phyloP scores from a whole-genome alignment of 2,113 vertebrate species.

The Calonectris borealis region DNA sequence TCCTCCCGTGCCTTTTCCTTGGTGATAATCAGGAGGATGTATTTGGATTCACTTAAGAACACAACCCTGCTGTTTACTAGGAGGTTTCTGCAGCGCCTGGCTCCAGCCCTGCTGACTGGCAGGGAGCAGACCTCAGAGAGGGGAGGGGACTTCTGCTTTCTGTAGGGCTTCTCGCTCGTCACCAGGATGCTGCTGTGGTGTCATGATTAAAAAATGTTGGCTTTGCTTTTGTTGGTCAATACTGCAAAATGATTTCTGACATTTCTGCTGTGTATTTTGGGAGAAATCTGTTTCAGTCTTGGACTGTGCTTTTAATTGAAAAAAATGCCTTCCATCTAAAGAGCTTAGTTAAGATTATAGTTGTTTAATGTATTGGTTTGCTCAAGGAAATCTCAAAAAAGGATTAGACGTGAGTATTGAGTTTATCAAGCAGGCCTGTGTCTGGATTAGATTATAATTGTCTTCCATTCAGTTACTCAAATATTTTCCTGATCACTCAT shows the following conservation, averaged over 20 bases:
- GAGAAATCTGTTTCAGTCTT: neutral
- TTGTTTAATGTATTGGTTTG: neutral
- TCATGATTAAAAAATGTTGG: slow-evolving; percentile 55
- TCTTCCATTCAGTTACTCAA: slow-evolving; percentile 34
- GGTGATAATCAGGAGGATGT: neutral
- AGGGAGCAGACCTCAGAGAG: neutral
- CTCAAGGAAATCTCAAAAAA: neutral
- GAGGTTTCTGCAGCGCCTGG: neutral
- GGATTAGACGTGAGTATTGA: neutral
- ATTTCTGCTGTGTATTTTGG: neutral
- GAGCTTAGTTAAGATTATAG: neutral
- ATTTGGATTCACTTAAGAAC: neutral
- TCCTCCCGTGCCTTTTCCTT: neutral
- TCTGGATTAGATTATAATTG: slow-evolving; percentile 52
- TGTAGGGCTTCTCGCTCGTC: neutral
- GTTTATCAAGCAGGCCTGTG: slow-evolving; percentile 22
- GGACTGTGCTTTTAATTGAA: neutral
- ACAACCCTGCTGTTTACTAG: neutral
- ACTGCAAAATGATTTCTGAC: slow-evolving; percentile 12
- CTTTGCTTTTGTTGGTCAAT: slow-evolving; percentile 29
- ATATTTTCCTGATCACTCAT: slow-evolving; percentile 62
- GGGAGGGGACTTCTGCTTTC: neutral
- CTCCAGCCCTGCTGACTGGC: neutral
- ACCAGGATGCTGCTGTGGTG: neutral
- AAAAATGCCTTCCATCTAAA: neutral